Conservation (phyloP, 2,797 vertebrate genomes). For the Brachyrhaphis roseni region DNA sequence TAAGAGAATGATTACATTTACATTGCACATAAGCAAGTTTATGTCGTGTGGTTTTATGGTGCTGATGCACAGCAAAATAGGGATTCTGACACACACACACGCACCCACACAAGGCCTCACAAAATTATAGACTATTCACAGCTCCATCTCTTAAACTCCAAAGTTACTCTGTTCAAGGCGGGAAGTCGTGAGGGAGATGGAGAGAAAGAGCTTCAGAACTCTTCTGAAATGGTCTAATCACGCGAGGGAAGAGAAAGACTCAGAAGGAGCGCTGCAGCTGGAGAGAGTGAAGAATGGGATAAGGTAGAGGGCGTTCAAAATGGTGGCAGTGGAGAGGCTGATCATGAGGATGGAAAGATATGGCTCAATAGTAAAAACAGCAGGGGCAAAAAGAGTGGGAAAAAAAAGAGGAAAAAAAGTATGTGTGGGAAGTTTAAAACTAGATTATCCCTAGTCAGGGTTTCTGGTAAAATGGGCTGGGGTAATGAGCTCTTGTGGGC, state of each 20-base stretch:
- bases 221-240: constrained; percentile 66
- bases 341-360: constrained; percentile 22
- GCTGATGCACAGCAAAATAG: neutral
- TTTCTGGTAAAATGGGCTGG: constrained; percentile 11
- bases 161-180: constrained; percentile 59
- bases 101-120: neutral
- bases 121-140: constrained; percentile 19
- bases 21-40: neutral
- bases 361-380: constrained; percentile 1
- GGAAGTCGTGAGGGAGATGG: constrained; percentile 38
- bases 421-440: constrained; percentile 42
- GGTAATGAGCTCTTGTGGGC: constrained; percentile 40
- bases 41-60: neutral
- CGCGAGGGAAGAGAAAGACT: constrained; percentile 42
- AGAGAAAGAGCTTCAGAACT: constrained; percentile 59
- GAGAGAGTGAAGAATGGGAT: constrained; percentile 8
- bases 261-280: constrained; percentile 19
- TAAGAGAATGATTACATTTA: neutral
- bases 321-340: neutral
- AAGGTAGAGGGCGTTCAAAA: neutral
- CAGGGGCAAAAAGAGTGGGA: neutral
- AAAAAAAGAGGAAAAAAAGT: constrained; percentile 21
- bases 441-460: constrained; percentile 3
- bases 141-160: constrained; percentile 47
- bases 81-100: neutral